A percentile compares a stretch with the other conserved stretches of the same genome.
These are phyloP conservation scores for Origma solitaria DNA, from an alignment of 2,113 vertebrate species.

Conservation along the genomic window DNA sequence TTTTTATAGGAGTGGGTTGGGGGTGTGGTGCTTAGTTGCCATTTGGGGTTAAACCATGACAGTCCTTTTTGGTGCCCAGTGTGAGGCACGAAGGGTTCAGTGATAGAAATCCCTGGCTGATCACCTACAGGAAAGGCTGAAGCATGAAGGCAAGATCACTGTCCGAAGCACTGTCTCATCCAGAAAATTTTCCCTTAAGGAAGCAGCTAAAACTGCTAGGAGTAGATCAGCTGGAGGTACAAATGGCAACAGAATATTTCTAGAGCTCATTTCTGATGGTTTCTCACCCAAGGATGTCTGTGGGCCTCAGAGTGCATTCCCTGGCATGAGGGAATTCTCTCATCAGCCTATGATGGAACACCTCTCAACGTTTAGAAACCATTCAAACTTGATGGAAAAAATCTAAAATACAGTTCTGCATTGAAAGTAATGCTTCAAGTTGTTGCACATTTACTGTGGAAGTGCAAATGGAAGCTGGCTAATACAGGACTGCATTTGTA, in stretches of 20 bases:
- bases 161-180: neutral
- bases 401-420: neutral
- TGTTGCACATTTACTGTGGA: neutral
- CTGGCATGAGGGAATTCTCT: neutral
- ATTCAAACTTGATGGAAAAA: neutral
- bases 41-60: neutral
- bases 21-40: neutral
- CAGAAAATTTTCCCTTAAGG: neutral
- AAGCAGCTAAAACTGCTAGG: neutral
- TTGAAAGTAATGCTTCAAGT: neutral
- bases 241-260: neutral
- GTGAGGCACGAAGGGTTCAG: neutral
- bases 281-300: neutral
- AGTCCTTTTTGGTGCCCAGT: neutral
- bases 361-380: neutral
- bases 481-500: neutral
- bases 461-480: neutral
- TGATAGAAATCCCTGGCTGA: neutral
- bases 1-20: neutral
- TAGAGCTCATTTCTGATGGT: neutral
- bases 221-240: neutral
- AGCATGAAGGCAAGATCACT: neutral
- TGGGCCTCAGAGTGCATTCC: neutral
- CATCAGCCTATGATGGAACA: neutral
- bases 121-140: neutral